These are phyloP conservation scores for Trigoniulus corallinus DNA, from an alignment of 1,140 invertebrate species.

Conservation along the genomic window DNA sequence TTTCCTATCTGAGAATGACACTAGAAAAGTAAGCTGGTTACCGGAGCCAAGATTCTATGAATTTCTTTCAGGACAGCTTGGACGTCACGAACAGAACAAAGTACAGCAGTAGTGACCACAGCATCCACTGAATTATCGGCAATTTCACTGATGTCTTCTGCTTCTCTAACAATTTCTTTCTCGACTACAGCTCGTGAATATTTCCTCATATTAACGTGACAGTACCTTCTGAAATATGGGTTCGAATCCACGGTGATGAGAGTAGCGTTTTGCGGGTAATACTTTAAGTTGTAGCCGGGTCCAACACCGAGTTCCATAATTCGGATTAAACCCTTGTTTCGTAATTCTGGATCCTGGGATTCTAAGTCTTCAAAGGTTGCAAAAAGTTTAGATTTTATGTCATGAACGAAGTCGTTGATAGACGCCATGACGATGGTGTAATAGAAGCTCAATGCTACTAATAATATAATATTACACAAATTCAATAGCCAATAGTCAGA, in stretches of 20 bases:
- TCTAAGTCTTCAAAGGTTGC: no score
- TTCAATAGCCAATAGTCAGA: no score
- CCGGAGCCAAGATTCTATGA: conserved; percentile 20
- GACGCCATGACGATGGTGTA: no score
- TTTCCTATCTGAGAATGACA: no score
- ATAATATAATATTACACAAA: no score
- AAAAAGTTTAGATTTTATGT: no score
- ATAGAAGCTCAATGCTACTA: no score
- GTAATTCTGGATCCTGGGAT: background rate
- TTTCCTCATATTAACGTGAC: conserved; percentile 14
- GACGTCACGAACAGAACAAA: conserved; percentile 19
- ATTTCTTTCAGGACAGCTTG: conserved; percentile 18
- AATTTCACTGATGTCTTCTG: conserved; percentile 17
- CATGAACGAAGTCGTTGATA: no score
- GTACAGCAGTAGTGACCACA: conserved; percentile 20
- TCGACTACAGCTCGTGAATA: conserved; percentile 15
- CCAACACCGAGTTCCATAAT: conserved; percentile 16
- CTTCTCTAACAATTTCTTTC: conserved; percentile 14
- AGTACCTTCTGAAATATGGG: conserved; percentile 17
- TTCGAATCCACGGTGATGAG: conserved; percentile 21
- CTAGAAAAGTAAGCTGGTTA: no score
- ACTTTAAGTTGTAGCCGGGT: conserved; percentile 20
- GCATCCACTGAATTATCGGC: conserved; percentile 17
- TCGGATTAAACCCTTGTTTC: background rate
- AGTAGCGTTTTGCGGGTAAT: conserved; percentile 19